Percentiles rank a stretch among this genome's conserved stretches.
Evolutionary conservation across 2,797 vertebrate species (phyloP).

Genomic region (Premnoplex brunnescens): DNA sequence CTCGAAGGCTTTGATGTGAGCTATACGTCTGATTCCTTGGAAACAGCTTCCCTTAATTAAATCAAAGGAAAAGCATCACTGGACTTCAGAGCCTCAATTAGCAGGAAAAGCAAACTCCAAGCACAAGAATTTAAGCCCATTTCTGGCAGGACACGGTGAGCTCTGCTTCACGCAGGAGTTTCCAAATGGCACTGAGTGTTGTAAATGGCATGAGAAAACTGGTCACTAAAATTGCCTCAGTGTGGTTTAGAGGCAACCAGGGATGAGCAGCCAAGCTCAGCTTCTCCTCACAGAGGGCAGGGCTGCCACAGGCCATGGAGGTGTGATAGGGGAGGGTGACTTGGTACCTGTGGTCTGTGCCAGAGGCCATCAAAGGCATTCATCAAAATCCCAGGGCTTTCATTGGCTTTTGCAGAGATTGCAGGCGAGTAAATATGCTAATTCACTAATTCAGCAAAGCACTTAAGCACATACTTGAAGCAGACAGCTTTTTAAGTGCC

Average conservation of each 20-base stretch:
- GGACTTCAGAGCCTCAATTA: background rate
- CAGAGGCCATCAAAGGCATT: background rate
- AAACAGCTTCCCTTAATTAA: slow-evolving; percentile 27
- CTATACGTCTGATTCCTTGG: background rate
- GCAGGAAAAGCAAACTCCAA: background rate
- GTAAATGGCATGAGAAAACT: background rate
- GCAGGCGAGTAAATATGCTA: background rate
- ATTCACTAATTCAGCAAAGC: background rate
- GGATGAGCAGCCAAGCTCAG: background rate
- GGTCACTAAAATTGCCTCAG: background rate
- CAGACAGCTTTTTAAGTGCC: slow-evolving; percentile 23
- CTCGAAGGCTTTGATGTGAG: background rate
- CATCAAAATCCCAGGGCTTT: background rate
- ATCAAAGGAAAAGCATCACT: slow-evolving; percentile 35
- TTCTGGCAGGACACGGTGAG: background rate
- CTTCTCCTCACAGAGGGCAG: background rate
- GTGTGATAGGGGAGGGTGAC: background rate
- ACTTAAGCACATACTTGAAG: slow-evolving; percentile 40
- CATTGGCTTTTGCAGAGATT: background rate
- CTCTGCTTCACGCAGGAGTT: background rate
- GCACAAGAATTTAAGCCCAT: background rate
- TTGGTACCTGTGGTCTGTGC: background rate
- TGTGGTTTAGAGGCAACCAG: background rate
- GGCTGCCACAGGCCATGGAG: background rate
- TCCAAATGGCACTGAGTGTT: background rate